Evolutionary conservation across 2,113 vertebrate genomes (phyloP).

Genomic region (Electrona antarctica): DNA sequence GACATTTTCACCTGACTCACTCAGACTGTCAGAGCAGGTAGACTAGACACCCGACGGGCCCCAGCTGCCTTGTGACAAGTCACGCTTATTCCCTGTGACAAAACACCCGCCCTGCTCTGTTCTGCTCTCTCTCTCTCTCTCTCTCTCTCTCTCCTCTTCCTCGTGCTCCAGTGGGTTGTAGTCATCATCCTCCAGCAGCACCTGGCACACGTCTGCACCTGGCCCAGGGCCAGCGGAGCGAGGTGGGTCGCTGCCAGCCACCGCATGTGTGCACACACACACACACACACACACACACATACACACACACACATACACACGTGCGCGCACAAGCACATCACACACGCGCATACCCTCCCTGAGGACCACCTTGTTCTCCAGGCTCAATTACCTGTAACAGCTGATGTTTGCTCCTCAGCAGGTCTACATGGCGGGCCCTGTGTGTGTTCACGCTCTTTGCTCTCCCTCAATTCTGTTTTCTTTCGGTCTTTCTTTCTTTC

Average conservation of each 20-base stretch:
- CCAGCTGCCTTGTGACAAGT: constrained; percentile 27
- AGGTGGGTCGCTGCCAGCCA: constrained; percentile 15
- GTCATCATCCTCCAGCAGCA: neutral
- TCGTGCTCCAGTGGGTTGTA: constrained; percentile 12
- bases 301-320: neutral
- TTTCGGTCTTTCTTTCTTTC: neutral
- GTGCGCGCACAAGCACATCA: neutral
- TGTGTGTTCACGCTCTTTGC: too few species aligned
- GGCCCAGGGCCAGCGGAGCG: neutral
- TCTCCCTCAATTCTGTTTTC: neutral
- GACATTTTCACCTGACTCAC: constrained; percentile 46
- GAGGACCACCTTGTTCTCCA: neutral
- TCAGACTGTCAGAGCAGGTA: constrained; percentile 71
- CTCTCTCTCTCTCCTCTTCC: neutral
- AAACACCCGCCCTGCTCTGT: neutral
- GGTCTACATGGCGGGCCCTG: constrained; percentile 38
- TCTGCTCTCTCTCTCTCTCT: neutral
- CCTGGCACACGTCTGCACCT: constrained; percentile 15
- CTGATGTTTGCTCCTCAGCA: constrained; percentile 63
- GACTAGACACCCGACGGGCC: constrained; percentile 60
- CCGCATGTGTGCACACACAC: neutral
- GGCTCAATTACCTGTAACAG: constrained; percentile 23
- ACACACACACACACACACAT: neutral
- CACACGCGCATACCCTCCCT: neutral
- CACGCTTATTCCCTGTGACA: neutral